Percentiles rank a stretch among this genome's conserved stretches.
phyloP scores from a whole-genome alignment of 2,113 vertebrate species.

The Poecilia latipinna region DNA sequence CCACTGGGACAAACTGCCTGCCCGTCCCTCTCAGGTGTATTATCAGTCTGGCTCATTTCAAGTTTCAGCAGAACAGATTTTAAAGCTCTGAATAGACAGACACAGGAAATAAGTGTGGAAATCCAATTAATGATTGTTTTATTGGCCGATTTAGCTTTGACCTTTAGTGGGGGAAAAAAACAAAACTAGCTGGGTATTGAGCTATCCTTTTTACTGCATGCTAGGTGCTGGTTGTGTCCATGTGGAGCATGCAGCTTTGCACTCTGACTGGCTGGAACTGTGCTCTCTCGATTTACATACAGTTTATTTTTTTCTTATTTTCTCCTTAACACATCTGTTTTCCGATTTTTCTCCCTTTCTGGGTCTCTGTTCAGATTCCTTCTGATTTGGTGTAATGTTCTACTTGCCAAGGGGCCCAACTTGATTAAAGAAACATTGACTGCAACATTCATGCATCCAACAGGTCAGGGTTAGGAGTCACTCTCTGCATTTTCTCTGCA shows the following conservation, averaged over 20 bases:
- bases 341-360: not conserved
- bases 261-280: conserved; percentile 30
- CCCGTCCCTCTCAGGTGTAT: conserved; percentile 1
- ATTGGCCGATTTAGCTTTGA: conserved; percentile 28
- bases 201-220: conserved; percentile 32
- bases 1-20: conserved; percentile 31
- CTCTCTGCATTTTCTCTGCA: conserved; percentile 60
- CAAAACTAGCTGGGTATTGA: conserved; percentile 9
- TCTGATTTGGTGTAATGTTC: not conserved
- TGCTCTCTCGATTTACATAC: conserved; percentile 5
- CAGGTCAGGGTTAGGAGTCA: not conserved
- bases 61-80: conserved; percentile 23
- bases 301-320: not conserved
- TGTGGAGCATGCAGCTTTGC: conserved; percentile 52
- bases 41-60: conserved; percentile 8
- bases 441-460: not conserved
- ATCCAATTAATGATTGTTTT: conserved; percentile 10
- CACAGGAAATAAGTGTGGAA: conserved; percentile 29
- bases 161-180: conserved; percentile 7
- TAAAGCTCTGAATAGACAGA: conserved; percentile 12
- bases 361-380: not conserved
- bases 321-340: not conserved
- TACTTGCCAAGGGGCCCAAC: not conserved
- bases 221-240: conserved; percentile 37
- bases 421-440: not conserved